A percentile compares a stretch with the other conserved stretches of the same genome.
These are phyloP conservation scores for Clamator glandarius DNA, from an alignment of 2,797 vertebrate species.

Conservation along the genomic window DNA sequence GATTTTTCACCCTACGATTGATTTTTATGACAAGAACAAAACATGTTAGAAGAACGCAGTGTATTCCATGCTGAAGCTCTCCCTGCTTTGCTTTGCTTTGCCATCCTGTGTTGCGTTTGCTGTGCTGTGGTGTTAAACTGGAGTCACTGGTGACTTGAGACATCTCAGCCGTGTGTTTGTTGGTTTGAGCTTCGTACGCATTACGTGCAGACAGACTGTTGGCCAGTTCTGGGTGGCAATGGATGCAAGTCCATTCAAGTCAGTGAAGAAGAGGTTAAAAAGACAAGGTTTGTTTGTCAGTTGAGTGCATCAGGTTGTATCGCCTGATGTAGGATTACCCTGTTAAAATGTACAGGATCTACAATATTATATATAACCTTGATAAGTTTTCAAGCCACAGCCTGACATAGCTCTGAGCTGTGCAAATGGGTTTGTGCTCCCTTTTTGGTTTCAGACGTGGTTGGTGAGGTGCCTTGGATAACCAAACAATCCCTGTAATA, in stretches of 20 bases:
- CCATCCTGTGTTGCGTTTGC: not conserved
- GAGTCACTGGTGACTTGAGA: not conserved
- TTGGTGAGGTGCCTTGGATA: not conserved
- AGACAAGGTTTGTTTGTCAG: not conserved
- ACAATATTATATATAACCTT: not conserved
- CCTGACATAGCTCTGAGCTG: not conserved
- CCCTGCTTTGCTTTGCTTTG: not conserved
- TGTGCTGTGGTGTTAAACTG: not conserved
- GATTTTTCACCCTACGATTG: not conserved
- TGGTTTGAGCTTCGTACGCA: not conserved
- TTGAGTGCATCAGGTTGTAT: not conserved
- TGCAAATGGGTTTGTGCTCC: not conserved
- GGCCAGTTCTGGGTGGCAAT: not conserved
- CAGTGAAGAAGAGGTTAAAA: not conserved
- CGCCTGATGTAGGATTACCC: not conserved
- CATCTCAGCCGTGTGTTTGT: not conserved
- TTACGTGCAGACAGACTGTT: not conserved
- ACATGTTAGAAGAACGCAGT: accelerated
- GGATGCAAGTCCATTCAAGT: not conserved
- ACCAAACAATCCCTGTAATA: not conserved
- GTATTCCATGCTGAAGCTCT: not conserved
- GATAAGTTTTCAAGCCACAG: not conserved
- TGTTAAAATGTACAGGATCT: not conserved
- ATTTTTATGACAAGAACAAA: not conserved
- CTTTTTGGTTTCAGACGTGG: not conserved